Evolutionary conservation across 2,113 vertebrate genomes (phyloP).

Genomic region (Pluvianellus socialis): DNA sequence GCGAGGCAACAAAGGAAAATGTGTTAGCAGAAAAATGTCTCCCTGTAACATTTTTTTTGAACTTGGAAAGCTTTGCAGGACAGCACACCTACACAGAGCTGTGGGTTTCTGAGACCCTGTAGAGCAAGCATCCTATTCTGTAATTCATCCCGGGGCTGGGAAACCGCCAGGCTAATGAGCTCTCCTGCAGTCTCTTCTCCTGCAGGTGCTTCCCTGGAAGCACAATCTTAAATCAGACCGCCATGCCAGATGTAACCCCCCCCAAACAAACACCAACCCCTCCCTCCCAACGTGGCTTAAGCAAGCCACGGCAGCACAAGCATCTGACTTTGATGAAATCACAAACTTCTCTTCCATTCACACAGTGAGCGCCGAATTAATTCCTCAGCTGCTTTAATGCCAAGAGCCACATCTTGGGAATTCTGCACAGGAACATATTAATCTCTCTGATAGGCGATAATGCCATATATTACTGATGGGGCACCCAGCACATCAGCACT

Average conservation of each 20-base stretch:
- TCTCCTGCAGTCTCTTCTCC: constrained; percentile 68
- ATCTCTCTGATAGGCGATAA: constrained; percentile 39
- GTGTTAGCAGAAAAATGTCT: constrained; percentile 49
- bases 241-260: background rate
- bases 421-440: constrained; percentile 8
- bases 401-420: constrained; percentile 34
- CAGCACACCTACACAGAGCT: constrained; percentile 39
- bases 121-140: constrained; percentile 52
- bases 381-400: constrained; percentile 37
- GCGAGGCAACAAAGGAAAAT: constrained; percentile 52
- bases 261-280: background rate
- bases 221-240: constrained; percentile 54
- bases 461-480: constrained; percentile 48
- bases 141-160: constrained; percentile 42
- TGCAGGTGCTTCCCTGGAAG: constrained; percentile 53
- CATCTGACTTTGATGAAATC: background rate
- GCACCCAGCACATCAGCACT: constrained; percentile 8
- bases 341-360: constrained; percentile 1
- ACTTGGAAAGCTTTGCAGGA: constrained; percentile 50
- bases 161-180: constrained; percentile 70
- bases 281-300: background rate
- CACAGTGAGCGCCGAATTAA: constrained; percentile 15
- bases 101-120: constrained; percentile 16
- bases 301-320: background rate
- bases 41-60: constrained; percentile 8